phyloP scores from a whole-genome alignment of 1,140 invertebrate genomes.

The Chrysoperla carnea region DNA sequence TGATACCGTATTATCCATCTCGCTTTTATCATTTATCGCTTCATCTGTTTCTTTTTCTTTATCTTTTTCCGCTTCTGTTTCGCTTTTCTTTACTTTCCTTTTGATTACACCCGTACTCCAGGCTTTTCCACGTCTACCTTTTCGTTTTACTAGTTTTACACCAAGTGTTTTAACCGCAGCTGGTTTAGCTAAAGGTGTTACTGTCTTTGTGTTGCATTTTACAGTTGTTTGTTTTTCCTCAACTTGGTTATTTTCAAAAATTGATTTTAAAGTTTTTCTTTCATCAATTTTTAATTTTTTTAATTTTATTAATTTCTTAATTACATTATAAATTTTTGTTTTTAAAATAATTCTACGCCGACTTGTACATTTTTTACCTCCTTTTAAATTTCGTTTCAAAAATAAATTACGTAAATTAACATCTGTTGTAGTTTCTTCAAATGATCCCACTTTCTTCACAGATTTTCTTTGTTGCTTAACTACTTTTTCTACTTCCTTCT shows the following conservation, averaged over 20 bases:
- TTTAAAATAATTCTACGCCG: not conserved
- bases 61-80: not conserved
- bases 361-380: no score
- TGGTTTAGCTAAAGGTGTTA: no score
- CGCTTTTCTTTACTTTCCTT: not conserved
- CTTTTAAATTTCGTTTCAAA: not conserved
- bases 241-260: not conserved
- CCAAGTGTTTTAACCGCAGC: not conserved
- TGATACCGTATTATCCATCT: constrained; percentile 1
- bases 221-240: not conserved
- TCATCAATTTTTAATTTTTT: not conserved
- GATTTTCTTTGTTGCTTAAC: not conserved
- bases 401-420: not conserved
- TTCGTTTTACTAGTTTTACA: not conserved
- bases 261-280: not conserved
- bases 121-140: not conserved
- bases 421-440: not conserved
- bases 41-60: not conserved
- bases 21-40: not conserved
- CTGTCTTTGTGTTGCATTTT: not conserved
- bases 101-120: not conserved
- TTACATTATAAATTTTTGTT: not conserved
- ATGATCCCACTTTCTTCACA: not conserved
- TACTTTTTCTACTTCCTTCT: not conserved
- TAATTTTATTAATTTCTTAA: not conserved